Evolutionary conservation across 2,113 vertebrate genomes (phyloP).

Genomic region (Actenoides hombroni): DNA sequence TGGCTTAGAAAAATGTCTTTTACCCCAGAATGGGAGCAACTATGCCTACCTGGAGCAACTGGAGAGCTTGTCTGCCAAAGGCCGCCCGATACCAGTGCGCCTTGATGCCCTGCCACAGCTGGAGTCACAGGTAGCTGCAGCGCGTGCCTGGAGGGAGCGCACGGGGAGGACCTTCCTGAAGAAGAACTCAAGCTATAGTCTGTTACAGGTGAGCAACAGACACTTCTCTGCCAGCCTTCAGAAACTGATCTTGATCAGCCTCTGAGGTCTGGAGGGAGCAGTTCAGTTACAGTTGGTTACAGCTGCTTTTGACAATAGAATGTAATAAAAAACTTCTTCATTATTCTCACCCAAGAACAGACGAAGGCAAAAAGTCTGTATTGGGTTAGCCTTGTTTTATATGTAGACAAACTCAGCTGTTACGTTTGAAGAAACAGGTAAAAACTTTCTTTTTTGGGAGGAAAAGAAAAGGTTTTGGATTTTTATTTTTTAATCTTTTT

Average conservation of each 20-base stretch:
- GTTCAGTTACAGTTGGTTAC: background rate
- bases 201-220: conserved; percentile 84
- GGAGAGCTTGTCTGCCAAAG: conserved; percentile 89
- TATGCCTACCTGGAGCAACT: conserved; percentile 95
- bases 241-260: background rate
- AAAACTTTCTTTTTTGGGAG: background rate
- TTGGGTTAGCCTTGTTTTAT: background rate
- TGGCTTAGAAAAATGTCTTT: background rate
- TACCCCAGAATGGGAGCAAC: conserved; percentile 83
- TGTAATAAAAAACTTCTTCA: background rate
- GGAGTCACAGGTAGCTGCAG: conserved; percentile 93
- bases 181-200: conserved; percentile 94
- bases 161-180: conserved; percentile 96
- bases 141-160: conserved; percentile 93
- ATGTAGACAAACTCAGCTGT: background rate
- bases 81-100: conserved; percentile 92
- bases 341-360: too few species aligned
- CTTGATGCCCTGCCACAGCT: conserved; percentile 91
- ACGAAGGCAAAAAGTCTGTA: background rate
- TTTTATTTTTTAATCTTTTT: background rate
- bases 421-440: background rate
- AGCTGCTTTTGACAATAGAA: background rate
- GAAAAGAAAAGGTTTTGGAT: background rate
- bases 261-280: background rate
- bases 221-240: background rate